These are phyloP conservation scores for Ataeniobius toweri DNA, from an alignment of 2,797 vertebrate species.

Conservation along the genomic window DNA sequence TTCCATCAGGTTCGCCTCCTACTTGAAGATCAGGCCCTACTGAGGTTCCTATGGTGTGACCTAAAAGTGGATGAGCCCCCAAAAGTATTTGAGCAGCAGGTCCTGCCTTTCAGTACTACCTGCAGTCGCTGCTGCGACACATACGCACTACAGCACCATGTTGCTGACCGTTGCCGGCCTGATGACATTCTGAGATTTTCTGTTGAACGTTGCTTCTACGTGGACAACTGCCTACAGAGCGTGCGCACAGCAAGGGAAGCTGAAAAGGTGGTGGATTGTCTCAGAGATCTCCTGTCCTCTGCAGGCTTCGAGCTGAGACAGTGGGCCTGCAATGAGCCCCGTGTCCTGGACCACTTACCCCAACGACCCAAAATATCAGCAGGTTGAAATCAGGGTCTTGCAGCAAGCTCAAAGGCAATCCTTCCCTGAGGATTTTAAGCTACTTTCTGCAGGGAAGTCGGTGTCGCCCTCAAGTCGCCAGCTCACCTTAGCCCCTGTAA, in stretches of 20 bases:
- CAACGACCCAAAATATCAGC: neutral
- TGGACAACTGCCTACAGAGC: neutral
- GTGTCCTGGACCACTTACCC: neutral
- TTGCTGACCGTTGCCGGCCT: neutral
- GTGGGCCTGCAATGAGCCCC: neutral
- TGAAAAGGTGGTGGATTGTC: neutral
- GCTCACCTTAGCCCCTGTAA: too few species aligned
- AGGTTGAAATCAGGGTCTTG: neutral
- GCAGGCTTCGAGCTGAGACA: neutral
- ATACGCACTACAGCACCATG: neutral
- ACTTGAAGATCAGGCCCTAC: constrained; percentile 15
- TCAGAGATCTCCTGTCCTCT: neutral
- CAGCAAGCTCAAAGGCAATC: too few species aligned
- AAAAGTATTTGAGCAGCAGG: constrained; percentile 2
- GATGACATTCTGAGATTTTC: neutral
- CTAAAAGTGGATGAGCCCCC: neutral
- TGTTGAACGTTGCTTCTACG: neutral
- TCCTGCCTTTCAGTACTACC: neutral
- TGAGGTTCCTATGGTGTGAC: constrained; percentile 25
- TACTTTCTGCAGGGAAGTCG: too few species aligned
- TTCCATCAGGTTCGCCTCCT: constrained; percentile 31
- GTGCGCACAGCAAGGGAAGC: accelerated
- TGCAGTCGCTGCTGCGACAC: neutral
- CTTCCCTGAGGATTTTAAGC: too few species aligned
- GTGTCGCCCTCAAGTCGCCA: too few species aligned